Base-by-base conservation (phyloP, 2,113 vertebrate species). In the Triplophysa siluroides region DNA sequence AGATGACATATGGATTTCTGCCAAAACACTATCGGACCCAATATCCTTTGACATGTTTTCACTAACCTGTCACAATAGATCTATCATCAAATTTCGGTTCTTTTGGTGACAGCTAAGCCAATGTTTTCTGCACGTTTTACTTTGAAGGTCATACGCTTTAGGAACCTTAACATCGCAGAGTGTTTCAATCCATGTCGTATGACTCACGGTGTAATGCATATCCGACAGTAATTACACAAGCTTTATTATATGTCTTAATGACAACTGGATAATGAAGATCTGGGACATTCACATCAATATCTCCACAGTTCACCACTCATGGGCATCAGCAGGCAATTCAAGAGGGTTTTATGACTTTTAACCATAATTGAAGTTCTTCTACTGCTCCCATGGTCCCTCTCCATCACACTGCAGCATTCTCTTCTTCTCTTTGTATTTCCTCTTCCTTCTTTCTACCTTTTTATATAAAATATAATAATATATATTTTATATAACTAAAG, bases 261-360 rank as follows among this genome's bases (percentile, higher is more conserved):
- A 43, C 41, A 65, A 23, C 62, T 61, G 38, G 43, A 61, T 14
- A 4, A n/a, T 38, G 72, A 14, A 67, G 64, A 54, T 52, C 69
- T 33, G 43, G 9, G 58, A 41, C 69, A 75, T 74, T 47, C 62
- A 54, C 62, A 64, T 58, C 54, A 58, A 26, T 74, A 47, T 75
- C 54, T 75, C 50, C 56, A 78, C 76, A 82, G 26, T 38, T 70
- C 66, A 63, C 21, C 41, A 50, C 68, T 69, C 60, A 58, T 29
- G 64, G 76, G 52, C 12, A 3, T 78, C 81, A 75, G 63, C 70
- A 66, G 76, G 68, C 61, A 61, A 78, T 78, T 45, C 14, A 62
- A 11, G 52, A 52, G 43, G 52, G 33, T 78, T 83, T 83, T 74
- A 83, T 56, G 43, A 82, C 81, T 66, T 78, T 67, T 78, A 18